Base-by-base conservation (phyloP, 2,888 invertebrate genomes). In the Asteroscopus sphinx region DNA sequence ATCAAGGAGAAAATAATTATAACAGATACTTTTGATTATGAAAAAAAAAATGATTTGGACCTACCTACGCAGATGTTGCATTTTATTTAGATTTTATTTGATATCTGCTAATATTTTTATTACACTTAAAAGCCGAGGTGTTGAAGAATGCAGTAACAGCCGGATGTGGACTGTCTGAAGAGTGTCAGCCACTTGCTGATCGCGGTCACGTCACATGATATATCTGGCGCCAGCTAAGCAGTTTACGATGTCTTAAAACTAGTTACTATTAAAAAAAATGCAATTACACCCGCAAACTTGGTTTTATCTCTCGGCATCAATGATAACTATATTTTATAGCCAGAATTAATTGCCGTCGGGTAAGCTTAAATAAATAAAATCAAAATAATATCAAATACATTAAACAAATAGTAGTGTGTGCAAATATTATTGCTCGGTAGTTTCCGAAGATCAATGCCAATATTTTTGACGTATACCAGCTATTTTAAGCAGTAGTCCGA, bases 241-340 rank as follows among this genome's bases (percentile, higher is more conserved):
- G 46, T 74, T 76, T 65, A 65, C 54, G 61, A 65, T 60, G 44
- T 60, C 48, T 66, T 46, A 42, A 56, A 65, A 64, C 37, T 32
- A 26, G 5, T 16, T 12, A 12, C 49, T 37, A 42, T 41, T 74
- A 57, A 65, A 52, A 69, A 63, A 64, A 62, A 53, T 37, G 51
- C 37, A 54, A 47, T 57, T 44, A 49, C 42, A 48, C 49, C 69
- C 69, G 44, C 70, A 67, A 48, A 57, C 52, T 53, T 53, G 45
- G 66, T 59, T 76, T 74, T 58, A 68, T 66, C 49, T 61, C 42
- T 46, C 51, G 49, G 80, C 73, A 70, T 79, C 74, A 76, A 75
- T 63, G 68, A 68, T 63, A 52, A 59, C 6, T 63, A 56, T 56
- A 73, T 57, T 68, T 73, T 72, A 68, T 64, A 66, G 44, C 41